Percentiles rank a stretch among this genome's conserved stretches.
Conservation (phyloP, 2,113 vertebrate genomes). For the Mesembrinibis cayennensis region DNA sequence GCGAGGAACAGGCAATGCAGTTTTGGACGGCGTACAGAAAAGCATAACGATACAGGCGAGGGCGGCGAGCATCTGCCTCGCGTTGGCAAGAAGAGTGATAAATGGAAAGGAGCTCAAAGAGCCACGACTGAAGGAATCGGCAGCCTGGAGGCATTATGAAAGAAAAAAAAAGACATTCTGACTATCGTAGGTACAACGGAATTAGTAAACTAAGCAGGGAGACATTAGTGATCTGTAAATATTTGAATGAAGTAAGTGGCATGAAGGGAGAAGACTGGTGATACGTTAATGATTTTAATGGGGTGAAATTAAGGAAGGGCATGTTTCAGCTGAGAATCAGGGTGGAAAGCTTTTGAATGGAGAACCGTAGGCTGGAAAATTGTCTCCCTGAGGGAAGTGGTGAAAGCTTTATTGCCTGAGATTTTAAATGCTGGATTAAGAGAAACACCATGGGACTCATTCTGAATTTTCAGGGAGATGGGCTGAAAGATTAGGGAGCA, state of each 20-base stretch:
- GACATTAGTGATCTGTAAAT: neutral
- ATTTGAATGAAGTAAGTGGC: neutral
- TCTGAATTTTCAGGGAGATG: neutral
- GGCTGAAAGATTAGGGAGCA: neutral
- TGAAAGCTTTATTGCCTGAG: conserved; percentile 36
- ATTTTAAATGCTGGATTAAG: neutral
- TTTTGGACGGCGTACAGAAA: neutral
- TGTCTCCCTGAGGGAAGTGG: neutral
- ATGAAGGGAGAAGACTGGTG: neutral
- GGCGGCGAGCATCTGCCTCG: neutral
- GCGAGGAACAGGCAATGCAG: neutral
- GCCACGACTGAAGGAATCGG: neutral
- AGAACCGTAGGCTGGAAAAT: neutral
- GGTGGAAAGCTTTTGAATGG: neutral
- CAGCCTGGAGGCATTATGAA: neutral
- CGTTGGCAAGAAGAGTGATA: neutral
- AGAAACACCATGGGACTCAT: neutral
- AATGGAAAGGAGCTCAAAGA: neutral
- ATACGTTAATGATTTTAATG: neutral
- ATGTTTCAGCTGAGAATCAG: neutral
- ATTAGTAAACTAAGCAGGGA: neutral
- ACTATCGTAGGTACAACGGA: rapidly evolving
- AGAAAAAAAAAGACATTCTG: neutral
- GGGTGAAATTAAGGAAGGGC: neutral
- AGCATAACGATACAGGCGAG: neutral